Evolutionary conservation across 2,113 vertebrate species (phyloP).

Genomic region (Strix aluco): DNA sequence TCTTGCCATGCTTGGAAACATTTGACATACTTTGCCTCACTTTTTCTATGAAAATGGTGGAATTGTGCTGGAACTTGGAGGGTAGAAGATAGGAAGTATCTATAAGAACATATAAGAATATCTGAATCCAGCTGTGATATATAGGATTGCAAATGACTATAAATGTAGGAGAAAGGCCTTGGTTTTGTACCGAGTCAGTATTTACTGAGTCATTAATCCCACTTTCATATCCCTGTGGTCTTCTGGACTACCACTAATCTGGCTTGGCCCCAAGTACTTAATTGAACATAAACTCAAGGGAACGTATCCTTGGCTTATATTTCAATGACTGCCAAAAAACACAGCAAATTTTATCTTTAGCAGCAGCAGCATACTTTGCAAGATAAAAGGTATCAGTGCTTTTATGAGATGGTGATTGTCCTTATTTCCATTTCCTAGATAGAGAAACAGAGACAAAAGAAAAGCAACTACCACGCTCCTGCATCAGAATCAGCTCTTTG

Average conservation of each 20-base stretch:
- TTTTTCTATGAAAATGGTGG: not conserved
- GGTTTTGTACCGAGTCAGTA: not conserved
- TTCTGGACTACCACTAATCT: constrained; percentile 45
- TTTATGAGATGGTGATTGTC: not conserved
- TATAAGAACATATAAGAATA: not conserved
- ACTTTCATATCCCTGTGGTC: constrained; percentile 10
- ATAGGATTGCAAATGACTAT: not conserved
- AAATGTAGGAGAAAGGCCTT: not conserved
- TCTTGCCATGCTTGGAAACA: not conserved
- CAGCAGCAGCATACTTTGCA: not conserved
- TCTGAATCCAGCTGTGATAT: not conserved
- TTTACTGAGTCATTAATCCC: constrained; percentile 25
- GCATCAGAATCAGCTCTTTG: not conserved
- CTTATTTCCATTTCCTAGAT: not conserved
- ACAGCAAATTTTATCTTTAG: not conserved
- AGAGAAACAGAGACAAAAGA: not conserved
- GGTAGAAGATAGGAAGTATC: not conserved
- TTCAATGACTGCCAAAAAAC: not conserved
- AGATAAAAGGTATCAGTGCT: not conserved
- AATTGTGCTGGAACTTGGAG: not conserved
- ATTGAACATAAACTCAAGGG: not conserved
- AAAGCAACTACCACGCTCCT: not conserved
- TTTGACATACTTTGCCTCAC: not conserved
- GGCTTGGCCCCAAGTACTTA: constrained; percentile 1
- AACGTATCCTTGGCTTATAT: not conserved